A percentile compares a stretch with the other conserved stretches of the same genome.
phyloP scores from a whole-genome alignment of 2,797 vertebrate genomes.

The Pipistrellus pygmaeus region DNA sequence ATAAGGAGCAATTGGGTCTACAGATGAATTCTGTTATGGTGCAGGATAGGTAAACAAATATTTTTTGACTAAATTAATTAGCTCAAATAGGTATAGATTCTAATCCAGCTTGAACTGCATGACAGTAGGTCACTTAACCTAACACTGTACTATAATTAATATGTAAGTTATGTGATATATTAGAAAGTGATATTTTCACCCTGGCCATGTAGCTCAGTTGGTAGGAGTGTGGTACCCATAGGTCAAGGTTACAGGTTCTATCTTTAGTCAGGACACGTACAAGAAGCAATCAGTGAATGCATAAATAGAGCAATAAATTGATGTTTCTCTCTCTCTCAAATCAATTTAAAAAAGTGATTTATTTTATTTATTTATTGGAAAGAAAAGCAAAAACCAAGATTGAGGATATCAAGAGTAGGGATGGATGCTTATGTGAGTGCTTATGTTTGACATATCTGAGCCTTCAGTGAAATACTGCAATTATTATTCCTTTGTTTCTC shows the following conservation, averaged over 20 bases:
- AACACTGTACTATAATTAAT: neutral
- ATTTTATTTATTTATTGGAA: neutral
- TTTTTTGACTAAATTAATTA: neutral
- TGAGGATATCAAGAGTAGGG: neutral
- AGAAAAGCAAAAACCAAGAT: constrained; percentile 41
- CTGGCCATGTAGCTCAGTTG: neutral
- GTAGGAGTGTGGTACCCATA: neutral
- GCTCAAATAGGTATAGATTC: neutral
- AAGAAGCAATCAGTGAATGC: neutral
- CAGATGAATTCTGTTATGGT: neutral
- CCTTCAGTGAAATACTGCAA: neutral
- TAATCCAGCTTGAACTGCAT: neutral
- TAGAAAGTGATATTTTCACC: neutral
- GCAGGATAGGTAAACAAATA: neutral
- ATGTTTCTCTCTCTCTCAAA: neutral
- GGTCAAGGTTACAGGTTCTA: neutral
- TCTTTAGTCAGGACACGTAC: neutral
- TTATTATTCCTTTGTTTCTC: constrained; percentile 30
- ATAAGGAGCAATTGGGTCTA: neutral
- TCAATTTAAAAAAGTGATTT: neutral
- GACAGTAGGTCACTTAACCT: neutral
- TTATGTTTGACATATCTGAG: neutral
- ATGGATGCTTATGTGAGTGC: neutral
- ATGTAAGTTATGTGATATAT: neutral
- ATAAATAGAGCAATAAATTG: neutral